These are phyloP conservation scores for Amiota communis DNA, from an alignment of 2,888 invertebrate species.

Conservation along the genomic window DNA sequence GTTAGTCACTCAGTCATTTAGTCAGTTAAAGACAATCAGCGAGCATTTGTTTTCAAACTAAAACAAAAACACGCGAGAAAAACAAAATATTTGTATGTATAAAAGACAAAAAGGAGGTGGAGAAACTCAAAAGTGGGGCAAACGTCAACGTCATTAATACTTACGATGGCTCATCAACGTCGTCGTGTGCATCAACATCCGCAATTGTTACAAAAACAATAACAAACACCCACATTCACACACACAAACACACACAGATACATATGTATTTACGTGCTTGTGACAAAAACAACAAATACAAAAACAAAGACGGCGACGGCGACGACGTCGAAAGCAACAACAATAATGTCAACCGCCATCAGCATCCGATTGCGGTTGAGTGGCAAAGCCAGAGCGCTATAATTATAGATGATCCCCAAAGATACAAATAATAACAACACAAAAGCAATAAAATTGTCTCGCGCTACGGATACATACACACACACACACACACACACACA, in stretches of 20 bases:
- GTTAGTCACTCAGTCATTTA: not conserved
- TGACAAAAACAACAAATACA: constrained; percentile 2
- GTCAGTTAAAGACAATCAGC: not conserved
- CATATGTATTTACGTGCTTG: not conserved
- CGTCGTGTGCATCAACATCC: constrained; percentile 15
- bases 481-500: not conserved
- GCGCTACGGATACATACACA: not conserved
- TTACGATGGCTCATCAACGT: constrained; percentile 43
- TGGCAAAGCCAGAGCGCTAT: constrained; percentile 56
- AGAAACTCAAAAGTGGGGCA: constrained; percentile 56
- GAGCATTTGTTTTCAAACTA: constrained; percentile 13
- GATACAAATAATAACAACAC: not conserved
- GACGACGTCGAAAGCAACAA: not conserved
- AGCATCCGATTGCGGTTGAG: constrained; percentile 61
- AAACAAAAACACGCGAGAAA: not conserved
- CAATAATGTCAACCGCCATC: constrained; percentile 29
- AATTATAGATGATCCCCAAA: constrained; percentile 54
- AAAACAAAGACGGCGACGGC: too few relatives aligned
- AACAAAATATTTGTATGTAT: too few relatives aligned
- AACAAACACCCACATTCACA: not conserved
- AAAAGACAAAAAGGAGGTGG: not conserved
- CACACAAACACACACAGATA: not conserved
- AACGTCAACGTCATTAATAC: constrained; percentile 67
- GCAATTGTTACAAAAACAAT: constrained; percentile 12
- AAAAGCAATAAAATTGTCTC: not conserved